Percentiles rank a stretch among this genome's conserved stretches.
These are phyloP conservation scores for Linepithema humile DNA, from an alignment of 1,140 invertebrate species.

Conservation along the genomic window DNA sequence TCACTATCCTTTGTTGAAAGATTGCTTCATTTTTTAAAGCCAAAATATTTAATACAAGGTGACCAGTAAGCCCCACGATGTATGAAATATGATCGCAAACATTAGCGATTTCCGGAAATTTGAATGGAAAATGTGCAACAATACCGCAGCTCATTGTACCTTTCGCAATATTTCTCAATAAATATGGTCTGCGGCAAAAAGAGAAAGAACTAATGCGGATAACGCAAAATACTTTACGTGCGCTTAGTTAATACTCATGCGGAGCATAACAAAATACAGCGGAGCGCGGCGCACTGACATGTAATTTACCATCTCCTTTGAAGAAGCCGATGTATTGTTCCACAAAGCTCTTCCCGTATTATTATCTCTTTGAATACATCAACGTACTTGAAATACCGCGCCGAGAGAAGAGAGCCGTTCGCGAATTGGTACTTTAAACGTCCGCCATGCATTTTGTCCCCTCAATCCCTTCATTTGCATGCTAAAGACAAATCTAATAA, in stretches of 20 bases:
- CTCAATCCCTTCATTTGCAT: conserved; percentile 15
- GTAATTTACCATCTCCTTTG: conserved; percentile 57
- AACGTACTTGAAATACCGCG: conserved; percentile 45
- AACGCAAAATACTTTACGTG: conserved; percentile 56
- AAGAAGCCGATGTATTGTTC: conserved; percentile 52
- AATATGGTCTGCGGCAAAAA: background rate
- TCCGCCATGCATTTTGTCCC: conserved; percentile 15
- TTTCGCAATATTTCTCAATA: background rate
- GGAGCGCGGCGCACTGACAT: conserved; percentile 46
- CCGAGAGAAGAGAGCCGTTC: conserved; percentile 21
- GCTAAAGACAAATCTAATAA: conserved; percentile 11
- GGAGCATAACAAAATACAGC: conserved; percentile 37
- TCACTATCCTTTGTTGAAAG: background rate
- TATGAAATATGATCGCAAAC: background rate
- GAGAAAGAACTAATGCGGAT: conserved; percentile 8
- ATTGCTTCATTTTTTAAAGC: background rate
- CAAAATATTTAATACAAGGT: background rate
- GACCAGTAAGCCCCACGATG: background rate
- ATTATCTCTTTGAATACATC: conserved; percentile 59
- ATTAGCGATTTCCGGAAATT: background rate
- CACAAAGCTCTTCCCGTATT: conserved; percentile 53
- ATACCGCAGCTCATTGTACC: background rate
- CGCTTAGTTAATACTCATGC: conserved; percentile 50
- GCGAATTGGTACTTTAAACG: conserved; percentile 46
- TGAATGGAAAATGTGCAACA: no score